phyloP scores from a whole-genome alignment of 1,140 invertebrate species.

The Pemphigus obesinymphae region DNA sequence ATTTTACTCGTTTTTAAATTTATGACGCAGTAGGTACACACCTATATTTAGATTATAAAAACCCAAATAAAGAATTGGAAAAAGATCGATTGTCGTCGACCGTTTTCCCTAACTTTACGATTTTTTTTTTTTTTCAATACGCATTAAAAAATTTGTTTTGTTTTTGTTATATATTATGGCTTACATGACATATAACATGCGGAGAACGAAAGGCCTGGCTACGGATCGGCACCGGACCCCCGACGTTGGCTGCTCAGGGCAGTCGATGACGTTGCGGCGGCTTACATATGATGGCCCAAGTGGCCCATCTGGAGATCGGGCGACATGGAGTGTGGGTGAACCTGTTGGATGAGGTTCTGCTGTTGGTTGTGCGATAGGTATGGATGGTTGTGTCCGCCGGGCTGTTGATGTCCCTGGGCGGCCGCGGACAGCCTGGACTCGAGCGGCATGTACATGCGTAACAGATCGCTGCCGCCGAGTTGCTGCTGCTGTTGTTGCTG shows the following conservation, averaged over 20 bases:
- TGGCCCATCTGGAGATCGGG: conserved; percentile 29
- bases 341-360: conserved; percentile 16
- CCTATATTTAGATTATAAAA: too few relatives aligned
- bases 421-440: conserved; percentile 24
- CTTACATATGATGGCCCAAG: conserved; percentile 31
- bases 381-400: background rate
- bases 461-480: conserved; percentile 41
- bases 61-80: too few relatives aligned
- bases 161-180: conserved; percentile 27
- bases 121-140: background rate
- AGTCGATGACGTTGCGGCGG: background rate
- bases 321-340: conserved; percentile 24
- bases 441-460: conserved; percentile 37
- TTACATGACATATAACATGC: conserved; percentile 14
- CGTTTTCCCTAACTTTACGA: background rate
- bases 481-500: conserved; percentile 46
- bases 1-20: too few relatives aligned
- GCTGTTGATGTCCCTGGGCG: conserved; percentile 20
- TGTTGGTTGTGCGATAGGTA: conserved; percentile 15
- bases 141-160: background rate
- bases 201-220: background rate
- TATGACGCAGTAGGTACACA: too few relatives aligned
- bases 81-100: background rate
- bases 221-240: background rate
- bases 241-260: background rate